Percentiles rank a stretch among this genome's conserved stretches.
Conservation (phyloP, 2,888 invertebrate species). For the Himalopsyche japonica region DNA sequence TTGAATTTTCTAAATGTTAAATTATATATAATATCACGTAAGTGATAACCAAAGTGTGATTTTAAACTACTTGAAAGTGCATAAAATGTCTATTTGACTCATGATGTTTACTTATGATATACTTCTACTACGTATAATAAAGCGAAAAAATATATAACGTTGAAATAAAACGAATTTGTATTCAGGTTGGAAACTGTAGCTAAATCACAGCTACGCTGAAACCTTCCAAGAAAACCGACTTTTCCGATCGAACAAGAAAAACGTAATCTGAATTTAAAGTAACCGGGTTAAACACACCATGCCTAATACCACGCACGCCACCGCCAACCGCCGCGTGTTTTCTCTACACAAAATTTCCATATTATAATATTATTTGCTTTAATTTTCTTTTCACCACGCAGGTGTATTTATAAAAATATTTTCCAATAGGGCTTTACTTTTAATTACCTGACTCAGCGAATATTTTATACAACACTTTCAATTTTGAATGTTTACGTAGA, state of each 20-base stretch:
- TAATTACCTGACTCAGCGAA: background rate
- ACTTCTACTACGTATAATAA: background rate
- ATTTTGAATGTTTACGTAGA: background rate
- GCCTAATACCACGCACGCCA: background rate
- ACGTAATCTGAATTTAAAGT: background rate
- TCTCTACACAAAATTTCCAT: background rate
- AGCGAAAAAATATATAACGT: background rate
- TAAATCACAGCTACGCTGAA: constrained; percentile 6
- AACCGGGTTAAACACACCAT: background rate
- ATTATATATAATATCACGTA: too few species aligned
- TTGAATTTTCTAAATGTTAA: too few species aligned
- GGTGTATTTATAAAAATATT: background rate
- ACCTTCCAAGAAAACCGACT: constrained; percentile 15
- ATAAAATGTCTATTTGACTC: too few species aligned
- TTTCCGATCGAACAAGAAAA: constrained; percentile 11
- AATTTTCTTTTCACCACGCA: constrained; percentile 1
- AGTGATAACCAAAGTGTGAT: too few species aligned
- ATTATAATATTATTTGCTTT: background rate
- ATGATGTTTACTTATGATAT: background rate
- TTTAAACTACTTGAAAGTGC: too few species aligned
- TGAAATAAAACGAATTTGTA: background rate
- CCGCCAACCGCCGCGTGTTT: background rate
- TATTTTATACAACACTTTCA: background rate
- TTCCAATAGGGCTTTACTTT: background rate
- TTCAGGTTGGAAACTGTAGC: background rate